A percentile compares a stretch with the other conserved stretches of the same genome.
phyloP scores from a whole-genome alignment of 2,888 invertebrate species.

The Neoscelio sp. region DNA sequence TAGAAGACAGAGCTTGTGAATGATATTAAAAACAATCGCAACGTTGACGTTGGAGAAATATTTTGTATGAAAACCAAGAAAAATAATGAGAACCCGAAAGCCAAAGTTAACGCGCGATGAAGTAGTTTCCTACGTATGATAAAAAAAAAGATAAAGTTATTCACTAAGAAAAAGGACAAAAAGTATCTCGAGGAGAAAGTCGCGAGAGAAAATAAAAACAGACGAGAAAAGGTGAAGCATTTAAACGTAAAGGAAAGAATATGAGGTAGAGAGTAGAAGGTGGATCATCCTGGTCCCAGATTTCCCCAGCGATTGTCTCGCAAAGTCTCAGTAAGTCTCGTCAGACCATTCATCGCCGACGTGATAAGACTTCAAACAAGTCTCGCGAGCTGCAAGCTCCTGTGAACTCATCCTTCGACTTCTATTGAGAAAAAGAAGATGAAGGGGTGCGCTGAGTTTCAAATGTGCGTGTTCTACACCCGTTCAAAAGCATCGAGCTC shows the following conservation, averaged over 20 bases:
- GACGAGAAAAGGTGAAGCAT: slow-evolving; percentile 55
- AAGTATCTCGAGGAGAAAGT: slow-evolving; percentile 57
- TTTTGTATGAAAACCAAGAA: slow-evolving; percentile 35
- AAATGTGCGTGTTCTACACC: slow-evolving; percentile 69
- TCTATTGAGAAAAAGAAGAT: slow-evolving; percentile 67
- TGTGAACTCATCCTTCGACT: slow-evolving; percentile 66
- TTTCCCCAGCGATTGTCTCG: slow-evolving; percentile 83
- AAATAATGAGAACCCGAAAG: slow-evolving; percentile 55
- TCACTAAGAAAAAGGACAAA: slow-evolving; percentile 34
- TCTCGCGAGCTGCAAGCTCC: slow-evolving; percentile 66
- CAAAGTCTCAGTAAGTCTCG: slow-evolving; percentile 80
- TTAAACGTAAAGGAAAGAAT: slow-evolving; percentile 67
- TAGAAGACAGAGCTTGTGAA: not conserved
- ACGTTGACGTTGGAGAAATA: too few relatives aligned
- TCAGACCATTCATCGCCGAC: slow-evolving; percentile 82
- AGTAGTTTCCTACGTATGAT: slow-evolving; percentile 58
- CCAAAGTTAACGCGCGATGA: slow-evolving; percentile 53
- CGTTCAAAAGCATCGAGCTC: slow-evolving; percentile 71
- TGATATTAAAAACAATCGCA: slow-evolving; percentile 38
- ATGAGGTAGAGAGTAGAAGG: slow-evolving; percentile 64
- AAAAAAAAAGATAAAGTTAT: slow-evolving; percentile 49
- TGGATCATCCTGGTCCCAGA: slow-evolving; percentile 77
- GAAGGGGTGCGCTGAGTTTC: slow-evolving; percentile 63
- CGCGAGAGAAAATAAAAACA: slow-evolving; percentile 66
- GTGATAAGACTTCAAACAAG: slow-evolving; percentile 79